Evolutionary conservation across 1,140 invertebrate species (phyloP).

Genomic region (Bombus haemorrhoidalis): DNA sequence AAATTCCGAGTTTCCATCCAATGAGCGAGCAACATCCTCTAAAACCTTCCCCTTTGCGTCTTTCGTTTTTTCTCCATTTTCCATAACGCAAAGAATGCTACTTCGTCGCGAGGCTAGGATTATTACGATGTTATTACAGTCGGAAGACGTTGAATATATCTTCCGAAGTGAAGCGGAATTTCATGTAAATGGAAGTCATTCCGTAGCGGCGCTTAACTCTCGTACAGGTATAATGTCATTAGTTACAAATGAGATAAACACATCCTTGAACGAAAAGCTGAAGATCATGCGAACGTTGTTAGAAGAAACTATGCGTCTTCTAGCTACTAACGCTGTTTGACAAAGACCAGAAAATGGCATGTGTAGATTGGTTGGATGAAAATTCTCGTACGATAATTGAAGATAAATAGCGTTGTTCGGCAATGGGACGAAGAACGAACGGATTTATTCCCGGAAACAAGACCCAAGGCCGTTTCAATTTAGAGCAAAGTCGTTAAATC

Average conservation of each 20-base stretch:
- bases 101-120: not conserved
- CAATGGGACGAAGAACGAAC: not conserved
- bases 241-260: conserved; percentile 62
- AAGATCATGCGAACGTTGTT: conserved; percentile 26
- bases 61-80: not conserved
- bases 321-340: not conserved
- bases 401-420: not conserved
- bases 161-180: not conserved
- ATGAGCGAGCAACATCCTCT: conserved; percentile 54
- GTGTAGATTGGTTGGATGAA: not conserved
- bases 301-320: not conserved
- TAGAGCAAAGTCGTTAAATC: conserved; percentile 63
- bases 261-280: conserved; percentile 30
- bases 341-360: not conserved
- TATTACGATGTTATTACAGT: not conserved
- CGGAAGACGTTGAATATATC: not conserved
- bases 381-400: not conserved
- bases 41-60: not conserved
- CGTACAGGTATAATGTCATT: conserved; percentile 67
- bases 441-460: conserved; percentile 35
- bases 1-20: conserved; percentile 61
- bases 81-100: not conserved
- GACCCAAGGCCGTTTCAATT: conserved; percentile 53
- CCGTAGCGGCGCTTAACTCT: not conserved
- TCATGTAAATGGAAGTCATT: conserved; percentile 2